Percentiles rank a stretch among this genome's conserved stretches.
phyloP scores from a whole-genome alignment of 1,140 invertebrate species.

The Oedothorax gibbosus region DNA sequence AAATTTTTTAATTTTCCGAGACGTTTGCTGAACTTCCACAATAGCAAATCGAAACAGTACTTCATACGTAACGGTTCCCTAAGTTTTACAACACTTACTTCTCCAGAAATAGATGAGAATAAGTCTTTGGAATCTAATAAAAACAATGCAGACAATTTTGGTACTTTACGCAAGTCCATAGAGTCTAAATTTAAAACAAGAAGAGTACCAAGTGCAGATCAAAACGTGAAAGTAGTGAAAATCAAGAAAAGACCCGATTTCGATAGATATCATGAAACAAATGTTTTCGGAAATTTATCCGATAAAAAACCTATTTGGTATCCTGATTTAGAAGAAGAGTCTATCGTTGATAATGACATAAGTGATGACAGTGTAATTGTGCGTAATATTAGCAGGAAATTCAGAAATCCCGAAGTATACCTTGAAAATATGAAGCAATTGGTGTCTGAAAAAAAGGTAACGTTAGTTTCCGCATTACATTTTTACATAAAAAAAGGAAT shows the following conservation, averaged over 20 bases:
- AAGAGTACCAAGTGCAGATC: neutral
- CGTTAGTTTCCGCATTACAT: neutral
- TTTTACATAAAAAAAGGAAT: too few species aligned
- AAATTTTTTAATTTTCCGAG: too few species aligned
- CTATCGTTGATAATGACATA: slow-evolving; percentile 23
- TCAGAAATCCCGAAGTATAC: slow-evolving; percentile 24
- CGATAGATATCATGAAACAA: neutral
- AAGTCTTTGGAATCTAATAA: neutral
- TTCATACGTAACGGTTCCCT: too few species aligned
- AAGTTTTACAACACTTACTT: too few species aligned
- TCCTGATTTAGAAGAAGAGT: slow-evolving; percentile 34
- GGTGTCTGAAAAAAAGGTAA: slow-evolving; percentile 52
- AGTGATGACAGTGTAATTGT: slow-evolving; percentile 45
- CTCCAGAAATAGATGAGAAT: too few species aligned
- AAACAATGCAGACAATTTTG: slow-evolving; percentile 20
- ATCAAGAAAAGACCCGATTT: neutral
- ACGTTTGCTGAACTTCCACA: too few species aligned
- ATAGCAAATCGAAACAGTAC: too few species aligned
- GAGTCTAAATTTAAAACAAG: neutral
- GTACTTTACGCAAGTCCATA: slow-evolving; percentile 14
- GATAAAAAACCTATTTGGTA: slow-evolving; percentile 44
- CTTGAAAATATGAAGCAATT: slow-evolving; percentile 31
- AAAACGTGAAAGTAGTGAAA: neutral
- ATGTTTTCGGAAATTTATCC: slow-evolving; percentile 48
- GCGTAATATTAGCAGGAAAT: slow-evolving; percentile 35